Evolutionary conservation across 2,113 vertebrate genomes (phyloP).

Genomic region (Coregonus clupeaformis): DNA sequence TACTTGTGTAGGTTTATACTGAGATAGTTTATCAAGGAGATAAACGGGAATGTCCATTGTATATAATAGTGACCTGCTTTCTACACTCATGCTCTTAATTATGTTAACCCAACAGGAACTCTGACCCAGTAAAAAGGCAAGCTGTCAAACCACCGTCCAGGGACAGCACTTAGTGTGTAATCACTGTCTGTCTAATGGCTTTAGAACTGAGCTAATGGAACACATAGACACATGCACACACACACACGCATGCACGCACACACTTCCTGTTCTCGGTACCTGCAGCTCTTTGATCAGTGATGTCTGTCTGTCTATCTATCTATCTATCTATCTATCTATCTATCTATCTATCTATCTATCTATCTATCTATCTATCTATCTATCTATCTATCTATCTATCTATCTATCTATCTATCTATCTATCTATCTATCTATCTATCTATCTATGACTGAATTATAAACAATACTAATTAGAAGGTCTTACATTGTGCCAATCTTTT

Average conservation of each 20-base stretch:
- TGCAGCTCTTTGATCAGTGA: no score
- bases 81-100: slow-evolving; percentile 48
- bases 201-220: slow-evolving; percentile 49
- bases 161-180: slow-evolving; percentile 60
- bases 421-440: no score
- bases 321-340: no score
- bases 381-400: no score
- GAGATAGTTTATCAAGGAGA: background rate
- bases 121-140: slow-evolving; percentile 65
- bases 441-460: background rate
- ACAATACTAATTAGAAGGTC: no score
- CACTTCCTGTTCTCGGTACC: no score
- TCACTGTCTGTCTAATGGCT: slow-evolving; percentile 66
- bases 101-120: slow-evolving; percentile 48
- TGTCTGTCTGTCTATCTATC: no score
- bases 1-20: no score
- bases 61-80: slow-evolving; percentile 39
- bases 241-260: slow-evolving; percentile 14
- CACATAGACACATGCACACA: slow-evolving; percentile 22
- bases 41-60: slow-evolving; percentile 25
- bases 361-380: no score
- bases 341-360: no score
- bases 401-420: no score
- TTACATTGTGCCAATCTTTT: no score
- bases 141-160: slow-evolving; percentile 59